Conservation (phyloP, 2,888 invertebrate genomes). For the Melinopterus prodromus region DNA sequence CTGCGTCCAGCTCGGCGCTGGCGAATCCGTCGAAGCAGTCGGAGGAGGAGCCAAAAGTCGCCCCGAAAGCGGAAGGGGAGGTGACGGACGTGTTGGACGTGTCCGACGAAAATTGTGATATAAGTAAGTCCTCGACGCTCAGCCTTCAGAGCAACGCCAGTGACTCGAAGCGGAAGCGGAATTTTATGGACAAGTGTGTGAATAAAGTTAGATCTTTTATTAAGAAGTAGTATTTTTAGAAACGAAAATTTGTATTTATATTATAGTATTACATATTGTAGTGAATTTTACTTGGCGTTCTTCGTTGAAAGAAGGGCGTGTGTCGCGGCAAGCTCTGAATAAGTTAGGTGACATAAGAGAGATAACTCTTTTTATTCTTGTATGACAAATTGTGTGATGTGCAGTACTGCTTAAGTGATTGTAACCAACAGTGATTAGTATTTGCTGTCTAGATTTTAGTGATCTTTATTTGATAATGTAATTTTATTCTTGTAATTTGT, state of each 20-base stretch:
- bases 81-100: slow-evolving; percentile 41
- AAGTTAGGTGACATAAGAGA: slow-evolving; percentile 34
- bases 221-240: slow-evolving; percentile 49
- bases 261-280: slow-evolving; percentile 12
- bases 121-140: slow-evolving; percentile 63
- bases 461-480: neutral
- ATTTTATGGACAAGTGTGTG: slow-evolving; percentile 86
- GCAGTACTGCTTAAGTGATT: neutral
- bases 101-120: slow-evolving; percentile 48
- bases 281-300: slow-evolving; percentile 10
- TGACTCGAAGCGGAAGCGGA: slow-evolving; percentile 74
- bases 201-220: slow-evolving; percentile 84
- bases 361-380: slow-evolving; percentile 39
- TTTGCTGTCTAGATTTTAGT: neutral
- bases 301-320: slow-evolving; percentile 20
- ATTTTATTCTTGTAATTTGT: neutral
- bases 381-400: slow-evolving; percentile 34
- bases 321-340: neutral
- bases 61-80: slow-evolving; percentile 37
- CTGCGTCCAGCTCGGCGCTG: slow-evolving; percentile 24
- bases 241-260: neutral
- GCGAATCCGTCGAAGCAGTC: slow-evolving; percentile 29
- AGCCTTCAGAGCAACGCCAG: slow-evolving; percentile 64
- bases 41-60: slow-evolving; percentile 39
- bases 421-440: neutral